Conservation (phyloP, 1,140 invertebrate genomes). For the Zaprionus gabonicus region DNA sequence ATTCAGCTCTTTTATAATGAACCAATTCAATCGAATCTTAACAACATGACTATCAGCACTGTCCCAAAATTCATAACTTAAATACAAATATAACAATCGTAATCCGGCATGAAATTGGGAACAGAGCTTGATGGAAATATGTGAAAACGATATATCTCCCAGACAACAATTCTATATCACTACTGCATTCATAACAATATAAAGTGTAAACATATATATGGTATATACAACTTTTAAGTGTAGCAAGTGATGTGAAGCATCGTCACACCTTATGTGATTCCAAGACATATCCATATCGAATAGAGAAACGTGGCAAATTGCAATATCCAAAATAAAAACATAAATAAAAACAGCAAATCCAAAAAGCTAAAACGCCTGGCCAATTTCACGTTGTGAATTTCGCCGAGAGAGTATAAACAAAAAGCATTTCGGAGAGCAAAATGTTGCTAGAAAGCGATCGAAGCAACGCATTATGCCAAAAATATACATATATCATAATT, state of each 20-base stretch:
- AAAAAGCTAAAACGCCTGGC: constrained; percentile 55
- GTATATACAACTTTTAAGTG: neutral
- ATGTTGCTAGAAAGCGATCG: constrained; percentile 37
- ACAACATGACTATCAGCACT: constrained; percentile 1
- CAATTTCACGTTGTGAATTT: constrained; percentile 76
- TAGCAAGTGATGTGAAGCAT: constrained; percentile 13
- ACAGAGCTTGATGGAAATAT: constrained; percentile 6
- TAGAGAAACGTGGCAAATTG: constrained; percentile 37
- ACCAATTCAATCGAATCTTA: neutral
- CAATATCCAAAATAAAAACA: constrained; percentile 17
- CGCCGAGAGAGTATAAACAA: constrained; percentile 52
- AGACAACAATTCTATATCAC: neutral
- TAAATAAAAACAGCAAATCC: constrained; percentile 41
- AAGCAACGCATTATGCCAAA: constrained; percentile 27
- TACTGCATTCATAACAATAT: constrained; percentile 1
- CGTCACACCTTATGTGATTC: constrained; percentile 30
- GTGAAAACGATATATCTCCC: neutral
- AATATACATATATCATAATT: constrained; percentile 34
- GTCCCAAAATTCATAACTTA: neutral
- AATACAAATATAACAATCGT: neutral
- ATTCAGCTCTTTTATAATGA: neutral
- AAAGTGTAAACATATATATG: constrained; percentile 7
- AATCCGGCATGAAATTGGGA: constrained; percentile 12
- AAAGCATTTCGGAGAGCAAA: constrained; percentile 56
- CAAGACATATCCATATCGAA: constrained; percentile 53